Evolutionary conservation across 2,888 invertebrate genomes (phyloP), one percentile per base, ranked within the genome.

Genomic region (Polyommatus icarus): DNA sequence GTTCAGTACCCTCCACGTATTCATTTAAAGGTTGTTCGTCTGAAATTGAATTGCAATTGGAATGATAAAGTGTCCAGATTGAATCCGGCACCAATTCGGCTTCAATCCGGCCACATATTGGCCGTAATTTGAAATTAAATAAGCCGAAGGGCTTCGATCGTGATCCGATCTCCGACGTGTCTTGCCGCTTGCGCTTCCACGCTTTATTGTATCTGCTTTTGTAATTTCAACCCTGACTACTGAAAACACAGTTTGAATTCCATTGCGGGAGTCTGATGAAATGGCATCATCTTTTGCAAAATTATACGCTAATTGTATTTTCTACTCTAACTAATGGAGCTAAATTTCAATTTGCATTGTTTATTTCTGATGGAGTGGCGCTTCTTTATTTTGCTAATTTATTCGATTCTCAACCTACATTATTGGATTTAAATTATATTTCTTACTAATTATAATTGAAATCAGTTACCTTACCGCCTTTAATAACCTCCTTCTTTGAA

Each of bases 131-230:
- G 75, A 20, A 75, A 50, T 75, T 46, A 75, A 75, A 50, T 75
- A 50, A 75, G 75, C 75, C 75, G 75, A 50, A 73, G 79, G 81
- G 81, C 80, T 80, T 80, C 79, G 79, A 81, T 82, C 82, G 80
- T 81, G 82, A 81, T 81, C 76, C 73, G 79, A 79, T 80, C 79
- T 78, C 59, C 77, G 71, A 79, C 73, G 79, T 67, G 67, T 32
- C 29, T 67, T 24, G 24, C 82, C 73, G 46, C 50, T 50, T 15
- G 50, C 75, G 75, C 75, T 29, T 75, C 75, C 54, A 75, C 50
- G 29, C 18, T 73, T 40, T 46, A 12, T 1, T 1, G 1, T 1
- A 18, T 29, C 7, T 24, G 75, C 29, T 75, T 54, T 54, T 54
- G 18, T 54, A 80, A 78, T 78, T 46, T 71, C 59, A 24, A 61